These are phyloP conservation scores for Porites lobata DNA, from an alignment of 92 coral and sea anemone species.

Conservation along the genomic window DNA sequence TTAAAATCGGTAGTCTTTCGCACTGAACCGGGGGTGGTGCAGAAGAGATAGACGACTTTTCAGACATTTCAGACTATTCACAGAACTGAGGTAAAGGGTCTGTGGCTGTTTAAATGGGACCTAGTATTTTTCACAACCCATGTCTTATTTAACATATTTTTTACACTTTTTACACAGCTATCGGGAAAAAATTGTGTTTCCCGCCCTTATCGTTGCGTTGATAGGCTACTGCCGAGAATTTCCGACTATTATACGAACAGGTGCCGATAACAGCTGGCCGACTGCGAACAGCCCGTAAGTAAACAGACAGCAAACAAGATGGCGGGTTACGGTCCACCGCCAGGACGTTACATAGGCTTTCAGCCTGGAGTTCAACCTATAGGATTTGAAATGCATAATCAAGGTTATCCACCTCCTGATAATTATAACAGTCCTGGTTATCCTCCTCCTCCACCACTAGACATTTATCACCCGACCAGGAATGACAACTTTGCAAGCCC, in stretches of 20 bases:
- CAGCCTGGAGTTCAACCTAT: conserved; percentile 69
- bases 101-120: too few relatives aligned
- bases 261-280: not conserved
- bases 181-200: too few relatives aligned
- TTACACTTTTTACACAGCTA: too few relatives aligned
- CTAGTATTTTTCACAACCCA: too few relatives aligned
- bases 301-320: conserved; percentile 53
- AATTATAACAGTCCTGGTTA: conserved; percentile 7
- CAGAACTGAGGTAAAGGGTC: too few relatives aligned
- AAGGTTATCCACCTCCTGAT: conserved; percentile 35
- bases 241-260: not conserved
- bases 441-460: conserved; percentile 62
- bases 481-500: conserved; percentile 24
- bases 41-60: too few relatives aligned
- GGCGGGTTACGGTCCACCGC: conserved; percentile 70
- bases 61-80: too few relatives aligned
- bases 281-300: not conserved
- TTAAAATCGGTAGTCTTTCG: too few relatives aligned
- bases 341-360: conserved; percentile 61
- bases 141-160: too few relatives aligned
- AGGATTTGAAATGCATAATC: conserved; percentile 72
- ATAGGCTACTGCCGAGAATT: not conserved
- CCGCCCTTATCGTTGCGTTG: not conserved
- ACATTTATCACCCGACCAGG: conserved; percentile 50
- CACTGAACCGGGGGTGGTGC: too few relatives aligned